A percentile compares a stretch with the other conserved stretches of the same genome.
Conservation (phyloP, 2,888 invertebrate species). For the Noctua comes region DNA sequence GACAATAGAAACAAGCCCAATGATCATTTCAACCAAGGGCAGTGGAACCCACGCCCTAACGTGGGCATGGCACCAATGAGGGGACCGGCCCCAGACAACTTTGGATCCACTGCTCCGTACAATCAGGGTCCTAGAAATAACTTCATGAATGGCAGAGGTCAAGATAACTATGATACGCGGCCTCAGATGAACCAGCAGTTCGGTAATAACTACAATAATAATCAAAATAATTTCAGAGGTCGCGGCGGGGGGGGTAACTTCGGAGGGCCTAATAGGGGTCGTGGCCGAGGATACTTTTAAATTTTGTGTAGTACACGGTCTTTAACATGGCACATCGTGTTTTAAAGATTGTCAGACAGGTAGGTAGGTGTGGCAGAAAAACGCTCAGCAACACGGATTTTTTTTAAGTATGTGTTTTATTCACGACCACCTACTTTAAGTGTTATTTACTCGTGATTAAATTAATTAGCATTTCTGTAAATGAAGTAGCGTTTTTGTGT, state of each 20-base stretch:
- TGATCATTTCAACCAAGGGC: conserved; percentile 56
- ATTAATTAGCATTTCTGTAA: conserved; percentile 25
- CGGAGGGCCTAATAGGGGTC: conserved; percentile 72
- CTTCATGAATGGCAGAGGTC: conserved; percentile 73
- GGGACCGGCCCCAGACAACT: conserved; percentile 46
- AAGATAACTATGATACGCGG: conserved; percentile 66
- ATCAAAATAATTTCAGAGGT: conserved; percentile 68
- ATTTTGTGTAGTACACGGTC: background rate
- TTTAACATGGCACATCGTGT: background rate
- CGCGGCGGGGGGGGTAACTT: conserved; percentile 74
- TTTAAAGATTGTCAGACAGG: background rate
- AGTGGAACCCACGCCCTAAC: conserved; percentile 40
- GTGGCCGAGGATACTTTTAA: conserved; percentile 74
- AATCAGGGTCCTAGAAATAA: conserved; percentile 74
- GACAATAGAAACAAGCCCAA: conserved; percentile 51
- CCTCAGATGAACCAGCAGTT: conserved; percentile 68
- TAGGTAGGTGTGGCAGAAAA: background rate
- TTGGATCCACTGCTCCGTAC: conserved; percentile 51
- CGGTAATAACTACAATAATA: conserved; percentile 65
- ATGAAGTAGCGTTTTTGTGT: conserved; percentile 24
- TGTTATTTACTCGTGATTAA: conserved; percentile 18
- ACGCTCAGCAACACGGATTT: background rate
- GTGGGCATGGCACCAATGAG: conserved; percentile 36
- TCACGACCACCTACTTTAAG: background rate
- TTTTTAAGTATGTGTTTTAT: background rate